Base-by-base conservation (phyloP, 2,797 vertebrate genomes). In the Cryptoprocta ferox region DNA sequence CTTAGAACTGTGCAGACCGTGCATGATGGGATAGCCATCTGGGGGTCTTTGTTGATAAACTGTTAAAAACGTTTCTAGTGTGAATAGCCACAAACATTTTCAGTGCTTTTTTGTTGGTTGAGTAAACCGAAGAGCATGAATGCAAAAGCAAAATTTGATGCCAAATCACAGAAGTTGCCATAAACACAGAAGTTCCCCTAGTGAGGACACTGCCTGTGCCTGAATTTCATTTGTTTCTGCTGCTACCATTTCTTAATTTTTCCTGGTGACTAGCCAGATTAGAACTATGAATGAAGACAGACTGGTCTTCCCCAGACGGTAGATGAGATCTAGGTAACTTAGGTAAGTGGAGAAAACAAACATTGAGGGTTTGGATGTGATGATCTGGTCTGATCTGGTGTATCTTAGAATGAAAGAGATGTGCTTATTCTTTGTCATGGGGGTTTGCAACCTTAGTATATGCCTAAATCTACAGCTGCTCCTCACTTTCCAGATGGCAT, bases 31-130 rank as follows among this genome's bases (percentile, higher is more conserved):
- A 97, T 97, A 98, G 98, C 98, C 98, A 98, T 98, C 96, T 98
- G 98, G 98, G 98, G 98, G 98, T 97, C 98, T 98, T 96, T 98
- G 98, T 98, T 98, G 98, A 98, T 98, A 98, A 98, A 98, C 98
- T 98, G 98, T 98, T 98, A 98, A 94, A 97, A 98, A 97, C 98
- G 97, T 98, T 98, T 98, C 96, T 97, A 96, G 98, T 98, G 97
- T 97, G 98, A 98, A 98, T 98, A 97, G 98, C 98, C 98, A 98
- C 98, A 98, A 98, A 98, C 98, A 98, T 98, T 98, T 98, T 98
- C 97, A 98, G 97, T 98, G 98, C 97, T 98, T 98, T 98, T 98
- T 98, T 98, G 98, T 98, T 98, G 98, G 98, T 98, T 98, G 98
- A 98, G 98, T 98, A 98, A 98, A 98, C 98, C 98, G 66, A 98